Conservation (phyloP, 2,888 invertebrate species). For the Terebella lapidaria region DNA sequence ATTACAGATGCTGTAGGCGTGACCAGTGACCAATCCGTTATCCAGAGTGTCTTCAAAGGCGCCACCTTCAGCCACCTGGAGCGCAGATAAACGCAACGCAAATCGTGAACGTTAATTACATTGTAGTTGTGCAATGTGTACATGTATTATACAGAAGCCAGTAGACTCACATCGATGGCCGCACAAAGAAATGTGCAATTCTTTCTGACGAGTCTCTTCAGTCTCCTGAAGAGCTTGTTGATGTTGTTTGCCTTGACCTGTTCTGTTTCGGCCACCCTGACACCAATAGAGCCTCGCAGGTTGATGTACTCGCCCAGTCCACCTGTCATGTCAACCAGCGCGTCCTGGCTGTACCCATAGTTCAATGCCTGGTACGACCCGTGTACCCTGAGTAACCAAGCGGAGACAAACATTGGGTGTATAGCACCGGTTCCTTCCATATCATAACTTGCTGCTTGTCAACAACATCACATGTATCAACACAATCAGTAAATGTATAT, state of each 20-base stretch:
- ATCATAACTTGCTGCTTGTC: background rate
- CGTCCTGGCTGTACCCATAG: conserved; percentile 41
- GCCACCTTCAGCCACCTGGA: conserved; percentile 61
- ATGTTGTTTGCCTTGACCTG: background rate
- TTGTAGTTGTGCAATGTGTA: no score
- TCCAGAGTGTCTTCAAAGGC: conserved; percentile 57
- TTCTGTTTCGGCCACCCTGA: conserved; percentile 25
- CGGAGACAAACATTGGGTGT: no score
- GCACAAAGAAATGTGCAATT: conserved; percentile 16
- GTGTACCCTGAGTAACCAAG: conserved; percentile 24
- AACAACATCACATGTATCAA: background rate
- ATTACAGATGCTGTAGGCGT: conserved; percentile 49
- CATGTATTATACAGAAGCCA: no score
- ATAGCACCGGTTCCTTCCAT: background rate
- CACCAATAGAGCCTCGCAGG: conserved; percentile 21
- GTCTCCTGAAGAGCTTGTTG: conserved; percentile 10
- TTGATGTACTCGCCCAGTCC: conserved; percentile 42
- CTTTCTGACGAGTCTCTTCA: conserved; percentile 8
- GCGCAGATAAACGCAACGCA: background rate
- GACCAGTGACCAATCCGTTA: conserved; percentile 47
- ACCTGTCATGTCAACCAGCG: conserved; percentile 46
- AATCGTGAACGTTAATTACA: no score
- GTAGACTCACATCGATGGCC: conserved; percentile 11
- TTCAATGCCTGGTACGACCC: conserved; percentile 40
- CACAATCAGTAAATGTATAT: no score